phyloP scores from a whole-genome alignment of 2,113 vertebrate species.

The Ceyx melanurus region DNA sequence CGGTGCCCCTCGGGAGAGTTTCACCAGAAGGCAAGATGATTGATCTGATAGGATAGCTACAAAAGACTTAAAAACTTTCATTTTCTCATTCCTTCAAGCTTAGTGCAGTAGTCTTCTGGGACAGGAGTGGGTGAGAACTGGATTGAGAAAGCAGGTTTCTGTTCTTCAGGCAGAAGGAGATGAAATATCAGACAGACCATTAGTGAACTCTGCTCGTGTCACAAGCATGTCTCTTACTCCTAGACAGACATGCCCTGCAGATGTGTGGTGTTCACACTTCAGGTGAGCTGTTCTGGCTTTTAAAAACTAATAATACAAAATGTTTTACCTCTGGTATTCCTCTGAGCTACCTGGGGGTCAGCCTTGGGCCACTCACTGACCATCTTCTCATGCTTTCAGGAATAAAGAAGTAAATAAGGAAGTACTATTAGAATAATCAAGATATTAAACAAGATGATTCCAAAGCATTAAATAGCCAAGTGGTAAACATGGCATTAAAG shows the following conservation, averaged over 20 bases:
- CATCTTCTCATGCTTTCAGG: background rate
- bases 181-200: background rate
- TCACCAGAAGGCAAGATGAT: background rate
- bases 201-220: background rate
- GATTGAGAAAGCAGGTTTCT: background rate
- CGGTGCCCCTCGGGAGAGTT: background rate
- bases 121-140: background rate
- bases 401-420: background rate
- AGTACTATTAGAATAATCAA: background rate
- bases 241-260: background rate
- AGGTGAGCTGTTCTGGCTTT: background rate
- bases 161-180: conserved; percentile 6
- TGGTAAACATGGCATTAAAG: background rate
- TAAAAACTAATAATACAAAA: background rate
- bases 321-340: background rate
- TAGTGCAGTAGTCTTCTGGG: background rate
- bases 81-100: background rate
- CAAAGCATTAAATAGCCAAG: background rate
- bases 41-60: background rate
- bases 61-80: background rate
- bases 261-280: background rate
- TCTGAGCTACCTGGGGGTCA: background rate
- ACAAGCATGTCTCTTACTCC: background rate
- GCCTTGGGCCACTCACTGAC: background rate
- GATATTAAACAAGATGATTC: background rate